Base-by-base conservation (phyloP, 1,140 invertebrate genomes). In the Polypedilum vanderplanki region DNA sequence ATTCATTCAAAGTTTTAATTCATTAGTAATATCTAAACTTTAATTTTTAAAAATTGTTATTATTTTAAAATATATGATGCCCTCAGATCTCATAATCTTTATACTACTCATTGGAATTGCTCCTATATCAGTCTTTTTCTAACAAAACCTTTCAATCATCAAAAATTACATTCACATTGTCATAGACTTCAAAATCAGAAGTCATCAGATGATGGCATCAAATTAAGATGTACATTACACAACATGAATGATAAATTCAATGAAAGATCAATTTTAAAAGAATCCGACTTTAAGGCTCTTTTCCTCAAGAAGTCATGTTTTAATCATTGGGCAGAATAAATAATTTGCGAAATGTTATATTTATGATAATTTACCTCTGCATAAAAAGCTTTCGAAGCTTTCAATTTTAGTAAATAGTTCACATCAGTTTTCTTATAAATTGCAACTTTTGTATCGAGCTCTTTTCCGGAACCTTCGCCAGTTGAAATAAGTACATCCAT, bases 341-440 rank as follows among this genome's bases (percentile, higher is more conserved):
- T 73, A 73, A 41, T 70, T n/a, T n/a, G n/a, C n/a, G 10, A 76
- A 57, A 75, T 18, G 73, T 17, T 75, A 18, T 15, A 17, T 40
- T 75, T 9, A 75, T 74, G 75, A 57, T 12, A 3, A 46, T 76
- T 79, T 83, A 89, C 89, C 87, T 99, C 97, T 80, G 90, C 93
- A 79, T 96, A 96, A 83, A 99, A 98, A 84, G 90, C 92, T 79
- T 97, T 90, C 15, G 97, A 98, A 70, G 96, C 91, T 85, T 98
- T 99, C 83, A 99, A 86, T 85, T 99, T 99, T 75, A 99, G 85
- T 83, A 94, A 93, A 86, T 99, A 99, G 75, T 94, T 90, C 83
- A 97, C 94, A 79, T 99, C 97, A 77, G 96, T 98, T 87, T 98
- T 98, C 85, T 98, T 99, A 84, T 95, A 99, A 79, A 99, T 94